These are phyloP conservation scores for Maniola hyperantus DNA, from an alignment of 2,888 invertebrate genomes.

Conservation along the genomic window DNA sequence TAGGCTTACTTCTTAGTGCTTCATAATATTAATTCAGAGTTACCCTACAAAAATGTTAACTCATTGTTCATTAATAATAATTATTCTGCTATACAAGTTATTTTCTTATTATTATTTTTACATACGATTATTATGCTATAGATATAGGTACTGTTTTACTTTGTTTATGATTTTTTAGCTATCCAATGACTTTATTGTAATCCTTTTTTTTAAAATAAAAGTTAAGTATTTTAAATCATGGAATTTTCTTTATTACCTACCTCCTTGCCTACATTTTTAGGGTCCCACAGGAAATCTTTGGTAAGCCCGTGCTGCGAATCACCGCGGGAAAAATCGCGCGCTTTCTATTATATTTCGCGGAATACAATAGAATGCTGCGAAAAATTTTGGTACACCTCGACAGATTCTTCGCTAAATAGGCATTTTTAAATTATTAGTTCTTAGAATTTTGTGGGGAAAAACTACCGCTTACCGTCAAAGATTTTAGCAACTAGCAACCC, in stretches of 20 bases:
- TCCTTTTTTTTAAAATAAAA: constrained; percentile 39
- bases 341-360: too few relatives aligned
- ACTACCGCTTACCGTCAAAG: too few relatives aligned
- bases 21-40: background rate
- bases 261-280: too few relatives aligned
- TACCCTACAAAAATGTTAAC: constrained; percentile 5
- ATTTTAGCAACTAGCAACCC: too few relatives aligned
- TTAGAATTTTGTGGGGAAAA: too few relatives aligned
- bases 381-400: too few relatives aligned
- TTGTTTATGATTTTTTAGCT: constrained; percentile 49
- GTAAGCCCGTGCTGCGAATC: too few relatives aligned
- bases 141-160: background rate
- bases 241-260: background rate
- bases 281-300: too few relatives aligned
- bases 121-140: background rate
- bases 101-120: constrained; percentile 9
- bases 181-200: constrained; percentile 57
- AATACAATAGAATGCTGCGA: too few relatives aligned
- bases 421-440: too few relatives aligned
- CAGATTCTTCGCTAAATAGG: too few relatives aligned
- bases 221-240: constrained; percentile 30
- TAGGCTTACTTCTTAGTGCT: background rate
- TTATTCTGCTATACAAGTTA: constrained; percentile 3
- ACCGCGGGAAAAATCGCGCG: too few relatives aligned
- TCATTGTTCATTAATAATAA: background rate